Evolutionary conservation across 2,113 vertebrate species (phyloP), one percentile per base, ranked within the genome.

Genomic region (Oncorhynchus kisutch): DNA sequence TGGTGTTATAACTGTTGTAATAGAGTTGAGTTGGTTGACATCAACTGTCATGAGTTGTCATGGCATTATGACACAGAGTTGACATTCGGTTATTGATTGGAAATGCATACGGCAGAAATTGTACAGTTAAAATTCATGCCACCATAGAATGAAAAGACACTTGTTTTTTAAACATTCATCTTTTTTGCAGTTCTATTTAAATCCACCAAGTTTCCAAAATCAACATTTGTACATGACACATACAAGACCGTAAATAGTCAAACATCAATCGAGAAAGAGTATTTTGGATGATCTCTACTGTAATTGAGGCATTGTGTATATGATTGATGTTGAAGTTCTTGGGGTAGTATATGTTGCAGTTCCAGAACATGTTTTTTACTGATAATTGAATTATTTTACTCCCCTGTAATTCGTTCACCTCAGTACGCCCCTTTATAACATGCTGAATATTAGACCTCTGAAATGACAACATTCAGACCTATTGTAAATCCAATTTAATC

Each of bases 131-230:
- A 67, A 70, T 77, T 80, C 81, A 83, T 78, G 81, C 80, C 84
- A 74, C 82, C 86, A 65, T 49, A 74, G 84, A 84, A 67, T 81
- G 68, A 78, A 77, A 84, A 69, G 62, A 83, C 81, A 85, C 73
- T n/a, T 70, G 31, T 73, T 78, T 76, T 80, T 78, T 20, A 74
- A 75, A 88, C 83, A 90, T 89, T 91, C 83, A 27, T 70, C 71
- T 34, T 68, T 68, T 31, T 81, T 84, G 79, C 78, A 85, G 82
- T 82, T 84, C 81, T 14, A 7, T 14, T 57, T 57, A 81, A 60
- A 75, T 84, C 83, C 82, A 85, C 72, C 80, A 87, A 85, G 69
- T 78, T 70, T 81, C 87, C 82, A 76, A 84, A 74, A 82, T 78
- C 76, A 75, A 87, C 82, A 73, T 78, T 78, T 84, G 76, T 83